phyloP scores from a whole-genome alignment of 1,140 invertebrate species.

The Drosophila lini region DNA sequence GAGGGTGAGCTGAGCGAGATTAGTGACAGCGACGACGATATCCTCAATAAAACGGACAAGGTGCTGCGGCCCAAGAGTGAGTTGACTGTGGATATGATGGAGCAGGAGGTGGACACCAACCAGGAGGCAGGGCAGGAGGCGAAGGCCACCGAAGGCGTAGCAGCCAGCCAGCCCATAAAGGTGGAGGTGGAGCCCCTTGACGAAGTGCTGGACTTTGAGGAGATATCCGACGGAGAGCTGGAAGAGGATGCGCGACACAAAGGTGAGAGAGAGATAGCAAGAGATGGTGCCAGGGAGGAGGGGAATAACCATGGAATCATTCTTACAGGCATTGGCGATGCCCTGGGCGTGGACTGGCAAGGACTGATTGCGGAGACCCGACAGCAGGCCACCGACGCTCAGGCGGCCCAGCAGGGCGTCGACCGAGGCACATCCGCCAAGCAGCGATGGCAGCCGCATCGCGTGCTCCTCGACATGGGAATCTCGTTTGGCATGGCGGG shows the following conservation, averaged over 20 bases:
- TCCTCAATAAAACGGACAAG: slow-evolving; percentile 87
- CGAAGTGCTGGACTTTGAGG: slow-evolving; percentile 92
- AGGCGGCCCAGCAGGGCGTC: slow-evolving; percentile 77
- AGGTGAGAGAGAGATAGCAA: slow-evolving; percentile 36
- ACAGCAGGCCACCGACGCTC: slow-evolving; percentile 84
- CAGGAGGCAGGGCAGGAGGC: slow-evolving; percentile 49
- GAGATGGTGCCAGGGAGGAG: background rate
- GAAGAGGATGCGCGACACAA: slow-evolving; percentile 89
- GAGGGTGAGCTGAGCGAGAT: slow-evolving; percentile 92
- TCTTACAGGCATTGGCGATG: slow-evolving; percentile 90
- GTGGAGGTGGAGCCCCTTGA: slow-evolving; percentile 85
- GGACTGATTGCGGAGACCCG: slow-evolving; percentile 92
- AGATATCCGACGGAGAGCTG: slow-evolving; percentile 94
- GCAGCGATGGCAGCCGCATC: slow-evolving; percentile 90
- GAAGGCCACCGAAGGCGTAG: slow-evolving; percentile 49
- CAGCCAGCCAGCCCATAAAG: slow-evolving; percentile 30
- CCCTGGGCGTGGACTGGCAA: slow-evolving; percentile 96
- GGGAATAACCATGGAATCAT: background rate
- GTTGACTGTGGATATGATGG: slow-evolving; percentile 55
- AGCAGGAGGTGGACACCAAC: slow-evolving; percentile 49
- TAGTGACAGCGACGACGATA: slow-evolving; percentile 94
- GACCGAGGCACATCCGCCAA: slow-evolving; percentile 86
- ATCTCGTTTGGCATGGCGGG: slow-evolving; percentile 90
- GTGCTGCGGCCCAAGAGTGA: slow-evolving; percentile 76
- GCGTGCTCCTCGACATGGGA: slow-evolving; percentile 89